These are phyloP conservation scores for Speoplatyrhinus poulsoni DNA, from an alignment of 2,113 vertebrate genomes.

Conservation along the genomic window DNA sequence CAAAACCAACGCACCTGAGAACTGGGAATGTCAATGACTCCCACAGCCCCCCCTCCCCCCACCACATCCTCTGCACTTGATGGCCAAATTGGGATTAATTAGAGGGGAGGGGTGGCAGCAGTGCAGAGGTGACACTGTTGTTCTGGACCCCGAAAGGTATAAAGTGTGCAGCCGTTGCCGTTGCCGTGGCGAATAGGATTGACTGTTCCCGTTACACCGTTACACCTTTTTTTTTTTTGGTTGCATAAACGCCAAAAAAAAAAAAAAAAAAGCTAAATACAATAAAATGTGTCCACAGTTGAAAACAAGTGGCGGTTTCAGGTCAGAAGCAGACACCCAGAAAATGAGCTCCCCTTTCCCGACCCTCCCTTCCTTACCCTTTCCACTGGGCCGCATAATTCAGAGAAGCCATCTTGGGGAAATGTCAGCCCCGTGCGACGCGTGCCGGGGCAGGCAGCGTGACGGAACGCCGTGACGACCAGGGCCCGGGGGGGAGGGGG, in stretches of 20 bases:
- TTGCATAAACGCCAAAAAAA: constrained; percentile 60
- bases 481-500: constrained; percentile 10
- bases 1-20: constrained; percentile 71
- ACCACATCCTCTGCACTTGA: constrained; percentile 50
- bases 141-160: constrained; percentile 50
- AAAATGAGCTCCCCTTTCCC: constrained; percentile 70
- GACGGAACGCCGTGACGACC: constrained; percentile 67
- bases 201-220: constrained; percentile 58
- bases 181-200: constrained; percentile 48
- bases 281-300: constrained; percentile 40
- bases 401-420: constrained; percentile 71
- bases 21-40: constrained; percentile 73
- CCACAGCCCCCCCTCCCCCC: not conserved
- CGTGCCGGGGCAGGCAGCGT: constrained; percentile 64
- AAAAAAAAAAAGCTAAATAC: not conserved
- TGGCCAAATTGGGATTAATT: constrained; percentile 76
- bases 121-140: constrained; percentile 69
- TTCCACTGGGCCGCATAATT: constrained; percentile 70
- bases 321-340: constrained; percentile 73
- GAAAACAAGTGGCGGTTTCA: constrained; percentile 76
- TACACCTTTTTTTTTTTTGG: constrained; percentile 26
- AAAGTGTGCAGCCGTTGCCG: constrained; percentile 26
- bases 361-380: constrained; percentile 49
- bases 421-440: constrained; percentile 71
- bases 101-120: constrained; percentile 44